Conservation (phyloP, 2,797 vertebrate species). For the Paguma larvata region DNA sequence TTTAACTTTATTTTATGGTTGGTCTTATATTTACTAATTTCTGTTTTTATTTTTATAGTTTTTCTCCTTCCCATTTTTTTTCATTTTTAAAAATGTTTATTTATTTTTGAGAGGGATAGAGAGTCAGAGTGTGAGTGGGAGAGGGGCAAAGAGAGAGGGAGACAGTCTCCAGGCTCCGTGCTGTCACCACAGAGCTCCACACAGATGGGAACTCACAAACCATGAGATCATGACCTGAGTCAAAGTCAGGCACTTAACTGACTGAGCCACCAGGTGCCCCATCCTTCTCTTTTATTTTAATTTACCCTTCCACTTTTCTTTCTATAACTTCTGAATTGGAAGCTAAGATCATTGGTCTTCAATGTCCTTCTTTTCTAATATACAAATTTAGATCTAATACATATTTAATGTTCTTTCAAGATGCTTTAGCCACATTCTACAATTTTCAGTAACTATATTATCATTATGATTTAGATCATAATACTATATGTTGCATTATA, state of each 20-base stretch:
- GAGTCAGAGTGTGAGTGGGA: fast-evolving
- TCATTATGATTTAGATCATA: not conserved
- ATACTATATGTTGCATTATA: not conserved
- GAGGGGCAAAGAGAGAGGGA: too few relatives aligned
- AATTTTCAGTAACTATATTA: not conserved
- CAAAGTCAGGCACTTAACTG: too few relatives aligned
- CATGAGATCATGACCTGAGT: too few relatives aligned
- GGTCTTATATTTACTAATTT: not conserved
- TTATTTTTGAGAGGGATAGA: too few relatives aligned
- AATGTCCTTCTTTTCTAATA: not conserved
- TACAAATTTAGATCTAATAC: not conserved
- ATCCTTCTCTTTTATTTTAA: not conserved
- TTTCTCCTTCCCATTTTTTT: too few relatives aligned
- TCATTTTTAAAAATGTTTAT: too few relatives aligned
- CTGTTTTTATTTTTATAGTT: not conserved
- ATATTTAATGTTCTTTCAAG: not conserved
- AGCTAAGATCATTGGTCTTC: not conserved
- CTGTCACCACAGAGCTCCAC: too few relatives aligned
- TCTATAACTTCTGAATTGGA: not conserved
- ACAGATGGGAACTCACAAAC: too few relatives aligned
- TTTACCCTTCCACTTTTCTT: not conserved
- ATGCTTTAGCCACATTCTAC: not conserved
- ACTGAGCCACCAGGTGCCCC: too few relatives aligned
- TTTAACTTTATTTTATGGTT: not conserved
- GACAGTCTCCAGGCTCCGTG: too few relatives aligned